Evolutionary conservation across 2,888 invertebrate genomes (phyloP).

Genomic region (Galerucella pusilla): DNA sequence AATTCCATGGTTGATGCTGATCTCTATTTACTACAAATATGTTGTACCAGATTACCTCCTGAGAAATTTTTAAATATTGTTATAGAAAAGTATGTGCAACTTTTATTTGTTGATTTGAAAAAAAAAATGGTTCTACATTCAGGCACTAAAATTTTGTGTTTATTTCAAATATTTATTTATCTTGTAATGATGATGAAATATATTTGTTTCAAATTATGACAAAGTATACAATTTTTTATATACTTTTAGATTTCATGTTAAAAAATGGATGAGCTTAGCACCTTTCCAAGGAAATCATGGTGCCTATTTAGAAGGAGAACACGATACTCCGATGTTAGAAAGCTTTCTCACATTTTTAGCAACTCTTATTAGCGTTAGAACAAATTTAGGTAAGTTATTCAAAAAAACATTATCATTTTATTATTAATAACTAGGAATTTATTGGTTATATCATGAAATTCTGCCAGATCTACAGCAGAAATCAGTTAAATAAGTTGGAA

Average conservation of each 20-base stretch:
- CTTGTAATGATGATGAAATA: too few relatives aligned
- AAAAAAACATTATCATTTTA: too few relatives aligned
- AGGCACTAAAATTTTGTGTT: background rate
- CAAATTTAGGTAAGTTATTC: slow-evolving; percentile 78
- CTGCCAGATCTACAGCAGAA: background rate
- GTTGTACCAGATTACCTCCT: slow-evolving; percentile 87
- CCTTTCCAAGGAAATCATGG: slow-evolving; percentile 74
- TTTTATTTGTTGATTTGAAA: background rate
- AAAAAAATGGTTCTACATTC: background rate
- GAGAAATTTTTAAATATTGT: slow-evolving; percentile 88
- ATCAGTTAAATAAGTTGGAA: too few relatives aligned
- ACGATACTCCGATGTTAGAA: slow-evolving; percentile 91
- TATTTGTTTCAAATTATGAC: too few relatives aligned
- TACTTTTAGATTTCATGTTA: slow-evolving; percentile 80
- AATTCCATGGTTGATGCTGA: slow-evolving; percentile 99
- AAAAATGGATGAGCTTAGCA: slow-evolving; percentile 86
- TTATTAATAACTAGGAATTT: slow-evolving; percentile 5
- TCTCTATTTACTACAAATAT: slow-evolving; percentile 93
- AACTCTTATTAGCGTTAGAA: slow-evolving; percentile 87
- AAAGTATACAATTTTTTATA: background rate
- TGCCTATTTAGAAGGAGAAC: slow-evolving; percentile 76
- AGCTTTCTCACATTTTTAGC: slow-evolving; percentile 92
- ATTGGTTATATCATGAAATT: slow-evolving; percentile 7
- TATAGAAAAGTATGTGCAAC: slow-evolving; percentile 79
- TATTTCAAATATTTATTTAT: too few relatives aligned